Conservation (phyloP, 2,113 vertebrate genomes). For the Tetrax tetrax region DNA sequence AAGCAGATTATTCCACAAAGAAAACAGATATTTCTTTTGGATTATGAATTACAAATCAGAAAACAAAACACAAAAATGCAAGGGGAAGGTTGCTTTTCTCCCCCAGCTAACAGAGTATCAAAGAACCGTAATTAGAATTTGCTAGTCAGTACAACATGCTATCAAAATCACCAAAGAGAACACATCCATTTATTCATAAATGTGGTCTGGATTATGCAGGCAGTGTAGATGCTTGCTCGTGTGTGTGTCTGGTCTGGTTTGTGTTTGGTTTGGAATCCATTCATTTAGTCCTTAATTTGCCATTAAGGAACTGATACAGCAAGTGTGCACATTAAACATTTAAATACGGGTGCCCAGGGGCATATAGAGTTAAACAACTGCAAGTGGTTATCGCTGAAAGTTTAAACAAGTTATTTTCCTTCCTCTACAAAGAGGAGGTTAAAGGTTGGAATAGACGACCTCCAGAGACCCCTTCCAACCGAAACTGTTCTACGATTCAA, state of each 20-base stretch:
- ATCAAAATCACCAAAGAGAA: slow-evolving; percentile 45
- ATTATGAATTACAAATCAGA: background rate
- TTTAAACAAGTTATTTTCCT: slow-evolving; percentile 50
- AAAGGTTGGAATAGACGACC: background rate
- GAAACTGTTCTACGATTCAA: background rate
- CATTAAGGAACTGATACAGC: slow-evolving; percentile 61
- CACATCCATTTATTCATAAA: slow-evolving; percentile 34
- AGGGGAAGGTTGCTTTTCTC: background rate
- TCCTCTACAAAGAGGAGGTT: slow-evolving; percentile 15
- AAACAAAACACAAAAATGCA: slow-evolving; percentile 14
- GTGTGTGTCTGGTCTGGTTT: slow-evolving; percentile 36
- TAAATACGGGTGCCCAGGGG: slow-evolving; percentile 32
- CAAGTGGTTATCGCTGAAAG: slow-evolving; percentile 24
- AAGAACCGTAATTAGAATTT: slow-evolving; percentile 27
- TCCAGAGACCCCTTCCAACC: background rate
- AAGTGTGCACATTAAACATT: slow-evolving; percentile 48
- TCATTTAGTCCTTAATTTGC: slow-evolving; percentile 58
- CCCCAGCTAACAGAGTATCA: background rate
- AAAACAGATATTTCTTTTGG: background rate
- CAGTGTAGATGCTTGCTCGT: background rate
- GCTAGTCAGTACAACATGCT: background rate
- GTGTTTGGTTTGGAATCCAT: slow-evolving; percentile 58
- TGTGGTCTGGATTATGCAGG: slow-evolving; percentile 48
- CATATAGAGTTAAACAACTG: slow-evolving; percentile 22
- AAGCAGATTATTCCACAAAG: background rate